Percentiles rank a stretch among this genome's conserved stretches.
Conservation (phyloP, 1,140 invertebrate species). For the Oncopeltus fasciatus region DNA sequence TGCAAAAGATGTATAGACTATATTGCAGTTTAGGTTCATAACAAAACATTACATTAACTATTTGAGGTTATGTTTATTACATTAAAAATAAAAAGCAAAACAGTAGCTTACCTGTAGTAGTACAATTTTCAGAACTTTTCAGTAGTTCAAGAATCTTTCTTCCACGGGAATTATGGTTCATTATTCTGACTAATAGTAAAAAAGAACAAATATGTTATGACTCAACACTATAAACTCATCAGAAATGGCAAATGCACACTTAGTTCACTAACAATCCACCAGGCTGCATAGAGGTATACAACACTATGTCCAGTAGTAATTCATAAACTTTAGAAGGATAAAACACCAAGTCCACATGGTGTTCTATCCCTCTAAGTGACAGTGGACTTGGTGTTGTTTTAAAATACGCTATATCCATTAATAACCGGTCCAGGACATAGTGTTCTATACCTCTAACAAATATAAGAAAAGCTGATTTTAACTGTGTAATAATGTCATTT, state of each 20-base stretch:
- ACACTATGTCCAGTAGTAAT: not conserved
- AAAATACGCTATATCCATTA: not conserved
- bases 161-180: not conserved
- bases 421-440: not conserved
- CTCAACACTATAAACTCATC: not conserved
- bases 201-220: constrained; percentile 1
- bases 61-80: not conserved
- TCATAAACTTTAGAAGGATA: not conserved
- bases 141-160: not conserved
- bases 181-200: not conserved
- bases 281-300: not conserved
- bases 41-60: not conserved
- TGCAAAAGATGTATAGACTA: not conserved
- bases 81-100: constrained; percentile 2
- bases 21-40: not conserved
- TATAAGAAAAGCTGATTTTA: not conserved
- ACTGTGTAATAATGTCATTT: not conserved
- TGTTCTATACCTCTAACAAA: not conserved
- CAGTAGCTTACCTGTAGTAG: constrained; percentile 1
- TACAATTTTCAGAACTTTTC: not conserved
- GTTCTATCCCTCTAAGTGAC: too few species aligned
- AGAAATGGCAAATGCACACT: not conserved
- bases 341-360: too few species aligned
- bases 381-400: not conserved
- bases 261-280: not conserved